Evolutionary conservation across 2,113 vertebrate genomes (phyloP), one percentile per base, ranked within the genome.

Genomic region (Hystrix cristata): DNA sequence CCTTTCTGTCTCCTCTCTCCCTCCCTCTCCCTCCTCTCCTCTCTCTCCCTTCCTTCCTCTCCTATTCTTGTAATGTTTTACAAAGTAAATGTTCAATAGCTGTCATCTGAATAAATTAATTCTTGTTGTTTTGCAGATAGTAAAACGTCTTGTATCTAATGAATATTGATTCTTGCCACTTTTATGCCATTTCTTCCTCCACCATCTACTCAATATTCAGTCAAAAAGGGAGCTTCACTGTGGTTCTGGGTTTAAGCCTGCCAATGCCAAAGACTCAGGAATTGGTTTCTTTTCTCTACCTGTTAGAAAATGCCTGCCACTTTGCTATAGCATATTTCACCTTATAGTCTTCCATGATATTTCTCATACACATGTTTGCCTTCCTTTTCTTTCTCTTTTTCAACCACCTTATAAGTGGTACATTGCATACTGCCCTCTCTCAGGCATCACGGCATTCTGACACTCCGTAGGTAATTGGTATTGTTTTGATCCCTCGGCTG

Each of bases 141-240:
- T 87, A 72, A 96, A 95, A 90, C 86, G 80, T 79, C 79, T 78
- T 96, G 94, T 88, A 96, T 38, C 85, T 72, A 96, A 95, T 87
- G 83, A 95, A 84, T 93, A 95, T 74, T 82, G 46, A 96, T 89
- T 87, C 59, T 88, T 48, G 29, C 13, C 43, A 55, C 67, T 83
- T 80, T 85, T 91, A 83, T 89, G 31, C 34, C 64, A 38, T 10
- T 91, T 93, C 31, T 82, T 90, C 74, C 79, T 89, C 79, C 88
- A 79, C 43, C 78, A 27, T 67, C 72, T 59, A 84, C 21, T 94
- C 65, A 93, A 25, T 74, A 96, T 88, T 76, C 67, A 43, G 31
- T n/a, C 25, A 16, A 55, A 81, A 71, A 74, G 18, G 21, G 69
- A 43, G 18, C 69, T 10, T 53, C 5, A 5, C 96, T 11, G 13